These are phyloP conservation scores for Phyllotreta cruciferae DNA, from an alignment of 2,888 invertebrate genomes.

Conservation along the genomic window DNA sequence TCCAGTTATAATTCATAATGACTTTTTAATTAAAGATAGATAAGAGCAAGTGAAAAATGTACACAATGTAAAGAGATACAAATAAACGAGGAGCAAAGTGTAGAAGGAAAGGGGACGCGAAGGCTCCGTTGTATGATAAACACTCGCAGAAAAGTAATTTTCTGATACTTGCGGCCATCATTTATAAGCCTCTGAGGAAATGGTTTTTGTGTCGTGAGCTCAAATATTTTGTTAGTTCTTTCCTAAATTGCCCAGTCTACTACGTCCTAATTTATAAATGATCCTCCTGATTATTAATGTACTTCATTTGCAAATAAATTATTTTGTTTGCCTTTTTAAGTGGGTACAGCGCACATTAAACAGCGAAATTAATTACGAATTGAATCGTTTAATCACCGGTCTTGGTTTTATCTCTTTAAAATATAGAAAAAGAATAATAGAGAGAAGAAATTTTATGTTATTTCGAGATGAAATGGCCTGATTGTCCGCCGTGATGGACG, in stretches of 20 bases:
- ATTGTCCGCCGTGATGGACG: conserved; percentile 26
- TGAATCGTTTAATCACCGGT: no score
- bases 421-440: no score
- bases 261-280: conserved; percentile 11
- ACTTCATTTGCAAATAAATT: conserved; percentile 11
- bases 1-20: conserved; percentile 51
- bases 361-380: no score
- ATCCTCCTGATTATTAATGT: conserved; percentile 12
- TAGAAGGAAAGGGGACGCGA: conserved; percentile 28
- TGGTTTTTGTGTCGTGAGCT: conserved; percentile 24
- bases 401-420: no score
- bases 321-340: not conserved
- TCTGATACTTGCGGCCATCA: conserved; percentile 39
- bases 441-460: not conserved
- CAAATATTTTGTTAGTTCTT: conserved; percentile 24
- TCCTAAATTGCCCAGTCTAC: conserved; percentile 23
- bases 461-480: conserved; percentile 27
- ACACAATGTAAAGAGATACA: conserved; percentile 46
- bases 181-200: conserved; percentile 35
- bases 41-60: conserved; percentile 51
- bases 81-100: conserved; percentile 39
- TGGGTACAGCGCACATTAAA: not conserved
- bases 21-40: conserved; percentile 52
- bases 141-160: conserved; percentile 42
- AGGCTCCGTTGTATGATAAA: conserved; percentile 35